These are phyloP conservation scores for Gisinianus flammeolus DNA, from an alignment of 2,888 invertebrate species.

Conservation along the genomic window DNA sequence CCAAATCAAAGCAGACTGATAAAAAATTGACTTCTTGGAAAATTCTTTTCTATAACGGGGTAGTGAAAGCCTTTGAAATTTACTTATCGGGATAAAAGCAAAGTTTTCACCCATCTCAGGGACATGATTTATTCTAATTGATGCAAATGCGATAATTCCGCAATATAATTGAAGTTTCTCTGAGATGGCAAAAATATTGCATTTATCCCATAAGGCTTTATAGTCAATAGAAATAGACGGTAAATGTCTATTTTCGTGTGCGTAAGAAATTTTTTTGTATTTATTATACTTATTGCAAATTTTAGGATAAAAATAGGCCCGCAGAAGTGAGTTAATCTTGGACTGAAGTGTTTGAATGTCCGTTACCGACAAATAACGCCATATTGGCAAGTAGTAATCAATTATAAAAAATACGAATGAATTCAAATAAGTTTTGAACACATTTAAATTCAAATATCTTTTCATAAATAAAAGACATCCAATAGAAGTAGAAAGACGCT, in stretches of 20 bases:
- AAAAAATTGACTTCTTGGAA: no score
- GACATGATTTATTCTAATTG: not conserved
- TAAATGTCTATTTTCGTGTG: not conserved
- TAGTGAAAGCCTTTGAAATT: no score
- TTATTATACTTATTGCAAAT: not conserved
- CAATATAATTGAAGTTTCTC: not conserved
- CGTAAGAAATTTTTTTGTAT: not conserved
- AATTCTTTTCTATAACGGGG: no score
- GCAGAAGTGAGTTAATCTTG: slow-evolving; percentile 16
- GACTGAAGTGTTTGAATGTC: not conserved
- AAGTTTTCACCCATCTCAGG: not conserved
- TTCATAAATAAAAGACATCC: not conserved
- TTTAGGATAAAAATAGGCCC: not conserved
- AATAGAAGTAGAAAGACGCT: not conserved
- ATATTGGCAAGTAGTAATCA: slow-evolving; percentile 20
- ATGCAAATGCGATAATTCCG: not conserved
- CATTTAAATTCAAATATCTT: not conserved
- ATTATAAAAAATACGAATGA: not conserved
- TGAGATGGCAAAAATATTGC: not conserved
- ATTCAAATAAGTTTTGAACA: not conserved
- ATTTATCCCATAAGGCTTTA: not conserved
- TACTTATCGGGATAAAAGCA: no score
- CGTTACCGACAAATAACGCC: not conserved
- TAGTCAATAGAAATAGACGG: not conserved
- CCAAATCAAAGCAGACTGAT: no score